These are phyloP conservation scores for Dione vanillae DNA, from an alignment of 2,888 invertebrate species.

Conservation along the genomic window DNA sequence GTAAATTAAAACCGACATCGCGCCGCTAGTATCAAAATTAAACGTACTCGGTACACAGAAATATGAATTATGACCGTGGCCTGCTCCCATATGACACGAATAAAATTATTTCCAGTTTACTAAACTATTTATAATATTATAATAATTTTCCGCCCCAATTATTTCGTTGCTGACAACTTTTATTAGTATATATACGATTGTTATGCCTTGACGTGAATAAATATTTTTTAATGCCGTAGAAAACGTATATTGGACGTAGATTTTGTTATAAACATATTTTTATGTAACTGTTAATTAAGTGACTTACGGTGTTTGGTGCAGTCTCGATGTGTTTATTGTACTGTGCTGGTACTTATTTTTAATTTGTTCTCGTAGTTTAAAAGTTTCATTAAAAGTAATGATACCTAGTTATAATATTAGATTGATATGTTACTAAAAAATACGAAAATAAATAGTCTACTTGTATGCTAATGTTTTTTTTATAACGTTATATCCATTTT, in stretches of 20 bases:
- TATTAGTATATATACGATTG: slow-evolving; percentile 80
- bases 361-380: slow-evolving; percentile 5
- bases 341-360: neutral
- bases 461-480: no score
- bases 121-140: slow-evolving; percentile 83
- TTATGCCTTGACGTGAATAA: slow-evolving; percentile 67
- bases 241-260: slow-evolving; percentile 49
- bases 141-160: slow-evolving; percentile 82
- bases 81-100: slow-evolving; percentile 72
- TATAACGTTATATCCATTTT: no score
- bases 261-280: slow-evolving; percentile 70
- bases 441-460: no score
- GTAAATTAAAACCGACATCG: slow-evolving; percentile 33
- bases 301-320: slow-evolving; percentile 25
- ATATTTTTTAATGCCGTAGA: slow-evolving; percentile 44
- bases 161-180: slow-evolving; percentile 79
- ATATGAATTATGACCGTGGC: slow-evolving; percentile 77
- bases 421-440: no score
- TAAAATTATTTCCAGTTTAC: slow-evolving; percentile 74
- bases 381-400: slow-evolving; percentile 1
- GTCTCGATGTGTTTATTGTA: slow-evolving; percentile 20
- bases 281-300: slow-evolving; percentile 36
- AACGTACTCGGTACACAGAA: slow-evolving; percentile 54
- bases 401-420: neutral
- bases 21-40: slow-evolving; percentile 65